A percentile compares a stretch with the other conserved stretches of the same genome.
Conservation (phyloP, 2,888 invertebrate species). For the Iselma pallidipennis region DNA sequence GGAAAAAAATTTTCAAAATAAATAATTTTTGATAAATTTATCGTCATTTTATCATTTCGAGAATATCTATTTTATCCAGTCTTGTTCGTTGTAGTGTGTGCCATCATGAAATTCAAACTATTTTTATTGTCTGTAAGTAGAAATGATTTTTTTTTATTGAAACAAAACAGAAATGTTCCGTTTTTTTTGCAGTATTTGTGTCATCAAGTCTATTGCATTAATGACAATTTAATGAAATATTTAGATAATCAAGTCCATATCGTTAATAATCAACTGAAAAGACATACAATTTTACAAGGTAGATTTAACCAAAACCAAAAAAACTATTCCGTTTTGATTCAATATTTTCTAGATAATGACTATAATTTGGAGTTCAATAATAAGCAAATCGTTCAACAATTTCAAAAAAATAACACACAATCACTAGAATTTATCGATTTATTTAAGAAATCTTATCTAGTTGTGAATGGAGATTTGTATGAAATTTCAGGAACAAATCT, state of each 20-base stretch:
- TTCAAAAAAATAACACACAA: neutral
- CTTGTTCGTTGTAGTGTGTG: neutral
- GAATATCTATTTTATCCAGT: neutral
- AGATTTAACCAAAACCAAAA: neutral
- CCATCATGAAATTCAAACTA: neutral
- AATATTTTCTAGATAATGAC: neutral
- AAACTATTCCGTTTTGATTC: neutral
- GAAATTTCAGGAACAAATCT: slow-evolving; percentile 18
- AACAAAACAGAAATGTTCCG: neutral
- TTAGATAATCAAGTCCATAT: slow-evolving; percentile 10
- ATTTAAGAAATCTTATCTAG: slow-evolving; percentile 26
- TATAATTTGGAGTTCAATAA: neutral
- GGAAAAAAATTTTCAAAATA: neutral
- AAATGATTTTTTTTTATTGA: neutral
- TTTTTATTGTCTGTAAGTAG: neutral
- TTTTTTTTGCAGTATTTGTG: neutral
- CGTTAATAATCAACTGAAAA: slow-evolving; percentile 9
- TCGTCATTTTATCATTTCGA: neutral
- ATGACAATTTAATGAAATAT: slow-evolving; percentile 9
- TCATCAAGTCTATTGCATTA: neutral
- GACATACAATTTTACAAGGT: slow-evolving; percentile 9
- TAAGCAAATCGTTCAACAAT: neutral
- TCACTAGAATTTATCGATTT: slow-evolving; percentile 21
- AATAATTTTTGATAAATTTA: neutral
- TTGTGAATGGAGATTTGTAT: slow-evolving; percentile 25